Percentiles rank a stretch among this genome's conserved stretches.
Conservation (phyloP, 2,113 vertebrate genomes). For the Platichthys flesus region DNA sequence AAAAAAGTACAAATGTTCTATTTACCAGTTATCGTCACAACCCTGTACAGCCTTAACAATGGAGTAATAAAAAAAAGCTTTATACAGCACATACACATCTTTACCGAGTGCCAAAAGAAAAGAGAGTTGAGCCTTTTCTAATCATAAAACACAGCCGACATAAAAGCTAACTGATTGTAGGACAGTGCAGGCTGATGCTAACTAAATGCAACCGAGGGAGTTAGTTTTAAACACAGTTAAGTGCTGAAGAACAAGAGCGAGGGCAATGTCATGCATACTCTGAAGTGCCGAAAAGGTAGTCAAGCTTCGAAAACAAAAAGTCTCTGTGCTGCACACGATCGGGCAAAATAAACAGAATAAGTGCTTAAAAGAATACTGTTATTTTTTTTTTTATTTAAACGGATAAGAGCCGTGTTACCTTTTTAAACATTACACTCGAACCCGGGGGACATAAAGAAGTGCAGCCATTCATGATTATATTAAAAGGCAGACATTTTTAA, state of each 20-base stretch:
- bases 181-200: conserved; percentile 86
- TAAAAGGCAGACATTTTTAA: conserved; percentile 73
- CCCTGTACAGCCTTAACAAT: conserved; percentile 98
- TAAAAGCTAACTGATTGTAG: conserved; percentile 83
- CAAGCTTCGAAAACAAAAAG: conserved; percentile 61
- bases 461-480: conserved; percentile 75
- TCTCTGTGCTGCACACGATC: conserved; percentile 80
- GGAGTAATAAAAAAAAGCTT: conserved; percentile 96
- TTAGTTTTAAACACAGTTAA: conserved; percentile 78
- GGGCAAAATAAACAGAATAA: conserved; percentile 72
- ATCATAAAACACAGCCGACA: conserved; percentile 86
- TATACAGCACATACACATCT: conserved; percentile 97
- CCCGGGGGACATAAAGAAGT: conserved; percentile 51
- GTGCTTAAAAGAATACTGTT: conserved; percentile 76
- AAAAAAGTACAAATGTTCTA: conserved; percentile 86
- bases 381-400: conserved; percentile 33
- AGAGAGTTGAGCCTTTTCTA: conserved; percentile 83
- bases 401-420: conserved; percentile 59
- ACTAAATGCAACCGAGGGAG: conserved; percentile 80
- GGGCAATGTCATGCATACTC: conserved; percentile 86
- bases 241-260: conserved; percentile 75
- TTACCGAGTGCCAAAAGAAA: conserved; percentile 87
- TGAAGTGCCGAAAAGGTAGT: conserved; percentile 91
- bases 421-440: conserved; percentile 58
- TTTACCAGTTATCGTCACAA: conserved; percentile 98